Percentiles rank a stretch among this genome's conserved stretches.
Conservation (phyloP, 1,140 invertebrate species). For the Carcinoscorpius rotundicauda region DNA sequence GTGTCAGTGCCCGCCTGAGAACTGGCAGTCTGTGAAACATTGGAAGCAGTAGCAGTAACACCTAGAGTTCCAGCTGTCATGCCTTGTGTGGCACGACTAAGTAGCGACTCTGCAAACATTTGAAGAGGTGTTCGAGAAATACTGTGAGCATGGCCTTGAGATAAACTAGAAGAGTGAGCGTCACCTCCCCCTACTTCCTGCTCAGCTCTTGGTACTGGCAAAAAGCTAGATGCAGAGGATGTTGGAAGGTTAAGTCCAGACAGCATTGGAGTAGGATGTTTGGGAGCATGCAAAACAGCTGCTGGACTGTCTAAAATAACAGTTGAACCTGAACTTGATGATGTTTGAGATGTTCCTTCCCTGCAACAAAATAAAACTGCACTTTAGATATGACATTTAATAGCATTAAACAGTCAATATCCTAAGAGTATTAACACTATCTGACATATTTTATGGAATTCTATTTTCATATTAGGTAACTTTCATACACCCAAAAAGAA, state of each 20-base stretch:
- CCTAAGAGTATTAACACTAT: not conserved
- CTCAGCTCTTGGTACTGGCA: no score
- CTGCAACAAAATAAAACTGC: conserved; percentile 3
- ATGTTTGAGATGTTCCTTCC: conserved; percentile 27
- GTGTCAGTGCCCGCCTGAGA: conserved; percentile 29
- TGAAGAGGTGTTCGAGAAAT: conserved; percentile 23
- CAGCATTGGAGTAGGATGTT: not conserved
- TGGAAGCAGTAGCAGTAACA: conserved; percentile 10
- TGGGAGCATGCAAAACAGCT: conserved; percentile 25
- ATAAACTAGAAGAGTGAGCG: no score
- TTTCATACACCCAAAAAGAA: not conserved
- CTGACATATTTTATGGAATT: not conserved
- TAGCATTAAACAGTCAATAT: not conserved
- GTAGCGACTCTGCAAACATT: conserved; percentile 23
- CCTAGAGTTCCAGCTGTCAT: conserved; percentile 11
- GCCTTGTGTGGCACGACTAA: conserved; percentile 18
- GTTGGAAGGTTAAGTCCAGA: no score
- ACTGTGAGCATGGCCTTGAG: not conserved
- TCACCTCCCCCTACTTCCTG: no score
- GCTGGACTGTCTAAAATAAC: conserved; percentile 46
- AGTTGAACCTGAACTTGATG: conserved; percentile 46
- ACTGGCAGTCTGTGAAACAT: conserved; percentile 21
- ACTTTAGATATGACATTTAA: no score
- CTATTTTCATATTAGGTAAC: no score
- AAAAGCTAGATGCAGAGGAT: no score